These are phyloP conservation scores for Caenorhabditis sp. DNA, from an alignment of 2,888 invertebrate species.

Conservation along the genomic window DNA sequence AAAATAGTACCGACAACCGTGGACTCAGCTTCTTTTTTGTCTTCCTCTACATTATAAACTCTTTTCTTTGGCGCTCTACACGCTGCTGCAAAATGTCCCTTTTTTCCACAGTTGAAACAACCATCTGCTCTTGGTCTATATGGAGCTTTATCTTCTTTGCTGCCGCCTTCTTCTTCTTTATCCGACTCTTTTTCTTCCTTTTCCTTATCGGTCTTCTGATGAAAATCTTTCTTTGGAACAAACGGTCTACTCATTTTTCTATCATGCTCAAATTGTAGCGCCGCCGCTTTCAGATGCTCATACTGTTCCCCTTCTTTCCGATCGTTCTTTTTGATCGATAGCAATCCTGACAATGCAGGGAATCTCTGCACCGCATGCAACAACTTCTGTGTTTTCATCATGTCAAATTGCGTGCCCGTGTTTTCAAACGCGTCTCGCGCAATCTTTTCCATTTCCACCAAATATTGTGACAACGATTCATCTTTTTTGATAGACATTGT, in stretches of 20 bases:
- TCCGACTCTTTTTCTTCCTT: background rate
- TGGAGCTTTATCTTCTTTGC: background rate
- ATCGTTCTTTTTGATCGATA: too few relatives aligned
- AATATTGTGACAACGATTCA: background rate
- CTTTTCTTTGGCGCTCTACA: background rate
- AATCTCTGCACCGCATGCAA: background rate
- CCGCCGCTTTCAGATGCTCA: background rate
- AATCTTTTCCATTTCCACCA: background rate
- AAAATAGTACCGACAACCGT: too few relatives aligned
- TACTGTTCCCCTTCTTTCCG: too few relatives aligned
- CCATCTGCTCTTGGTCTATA: too few relatives aligned
- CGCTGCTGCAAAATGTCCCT: background rate
- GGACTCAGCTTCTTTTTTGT: background rate
- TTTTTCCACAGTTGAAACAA: background rate
- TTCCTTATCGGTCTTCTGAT: background rate
- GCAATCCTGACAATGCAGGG: background rate
- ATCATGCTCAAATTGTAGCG: background rate
- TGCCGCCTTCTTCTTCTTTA: background rate
- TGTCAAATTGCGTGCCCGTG: background rate
- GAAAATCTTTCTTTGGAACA: background rate
- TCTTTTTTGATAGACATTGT: background rate
- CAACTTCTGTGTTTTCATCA: background rate
- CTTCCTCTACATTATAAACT: background rate
- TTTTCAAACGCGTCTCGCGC: background rate
- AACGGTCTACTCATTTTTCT: too few relatives aligned